Evolutionary conservation across 2,888 invertebrate genomes (phyloP).

Genomic region (Tetramorium bicarinatum): DNA sequence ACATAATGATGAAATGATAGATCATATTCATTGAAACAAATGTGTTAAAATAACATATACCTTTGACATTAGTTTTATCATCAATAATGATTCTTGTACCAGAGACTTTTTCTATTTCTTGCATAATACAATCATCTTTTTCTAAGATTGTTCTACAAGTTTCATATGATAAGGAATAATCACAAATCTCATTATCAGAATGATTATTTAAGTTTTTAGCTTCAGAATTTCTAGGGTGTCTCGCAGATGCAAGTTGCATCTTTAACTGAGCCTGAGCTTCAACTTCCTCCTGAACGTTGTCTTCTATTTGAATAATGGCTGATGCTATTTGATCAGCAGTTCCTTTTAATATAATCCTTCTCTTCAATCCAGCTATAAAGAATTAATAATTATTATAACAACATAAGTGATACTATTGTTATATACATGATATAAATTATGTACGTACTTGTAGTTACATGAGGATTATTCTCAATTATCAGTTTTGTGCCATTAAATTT

Average conservation of each 20-base stretch:
- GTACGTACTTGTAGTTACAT: constrained; percentile 2
- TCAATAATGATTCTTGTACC: constrained; percentile 91
- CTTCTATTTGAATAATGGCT: constrained; percentile 91
- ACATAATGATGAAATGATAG: neutral
- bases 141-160: constrained; percentile 92
- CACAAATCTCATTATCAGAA: constrained; percentile 82
- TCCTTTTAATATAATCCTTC: constrained; percentile 88
- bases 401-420: neutral
- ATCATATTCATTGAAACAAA: neutral
- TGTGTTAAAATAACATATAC: neutral
- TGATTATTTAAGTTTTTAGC: constrained; percentile 81
- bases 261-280: constrained; percentile 48
- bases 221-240: neutral
- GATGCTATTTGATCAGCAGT: constrained; percentile 91
- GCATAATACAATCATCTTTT: constrained; percentile 91
- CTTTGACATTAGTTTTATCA: constrained; percentile 84
- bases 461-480: constrained; percentile 86
- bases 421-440: neutral
- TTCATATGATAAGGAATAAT: constrained; percentile 90
- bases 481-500: constrained; percentile 92
- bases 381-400: neutral
- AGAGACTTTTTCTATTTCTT: constrained; percentile 91
- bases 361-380: constrained; percentile 67
- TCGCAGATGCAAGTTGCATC: neutral
- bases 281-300: constrained; percentile 88